These are phyloP conservation scores for Ammodytes marinus DNA, from an alignment of 2,113 vertebrate species.

Conservation along the genomic window DNA sequence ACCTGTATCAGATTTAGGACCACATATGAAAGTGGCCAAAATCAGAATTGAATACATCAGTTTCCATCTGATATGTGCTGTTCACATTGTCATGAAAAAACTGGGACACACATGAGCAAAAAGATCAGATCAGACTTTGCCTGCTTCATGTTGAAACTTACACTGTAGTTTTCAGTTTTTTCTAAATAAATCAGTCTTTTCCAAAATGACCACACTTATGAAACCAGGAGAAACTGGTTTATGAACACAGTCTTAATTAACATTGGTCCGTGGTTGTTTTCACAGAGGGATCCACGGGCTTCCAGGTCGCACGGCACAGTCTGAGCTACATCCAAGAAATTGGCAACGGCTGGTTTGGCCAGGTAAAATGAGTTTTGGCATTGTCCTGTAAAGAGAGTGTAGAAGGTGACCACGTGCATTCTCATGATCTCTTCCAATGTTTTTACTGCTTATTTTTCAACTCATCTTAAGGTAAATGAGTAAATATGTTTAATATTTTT, in stretches of 20 bases:
- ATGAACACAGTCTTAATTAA: background rate
- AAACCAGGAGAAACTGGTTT: background rate
- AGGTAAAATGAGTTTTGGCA: conserved; percentile 82
- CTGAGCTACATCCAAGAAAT: conserved; percentile 99
- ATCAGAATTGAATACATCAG: too few relatives aligned
- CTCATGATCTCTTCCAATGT: background rate
- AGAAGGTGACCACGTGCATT: background rate
- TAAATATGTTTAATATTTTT: background rate
- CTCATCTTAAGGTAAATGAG: background rate
- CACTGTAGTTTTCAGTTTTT: too few relatives aligned
- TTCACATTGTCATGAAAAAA: too few relatives aligned
- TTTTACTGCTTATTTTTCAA: background rate
- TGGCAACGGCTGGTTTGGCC: conserved; percentile 97
- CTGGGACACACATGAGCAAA: too few relatives aligned
- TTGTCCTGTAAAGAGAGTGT: background rate
- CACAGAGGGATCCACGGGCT: conserved; percentile 89
- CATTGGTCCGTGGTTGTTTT: conserved; percentile 30
- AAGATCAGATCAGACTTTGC: too few relatives aligned
- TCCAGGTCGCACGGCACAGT: conserved; percentile 92
- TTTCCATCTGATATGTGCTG: too few relatives aligned
- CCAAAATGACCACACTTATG: background rate
- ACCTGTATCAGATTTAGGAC: too few relatives aligned
- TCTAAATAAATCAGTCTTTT: background rate
- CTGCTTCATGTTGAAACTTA: too few relatives aligned
- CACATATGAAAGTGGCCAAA: too few relatives aligned